These are phyloP conservation scores for Bombus terrestris DNA, from an alignment of 1,140 invertebrate genomes.

Conservation along the genomic window DNA sequence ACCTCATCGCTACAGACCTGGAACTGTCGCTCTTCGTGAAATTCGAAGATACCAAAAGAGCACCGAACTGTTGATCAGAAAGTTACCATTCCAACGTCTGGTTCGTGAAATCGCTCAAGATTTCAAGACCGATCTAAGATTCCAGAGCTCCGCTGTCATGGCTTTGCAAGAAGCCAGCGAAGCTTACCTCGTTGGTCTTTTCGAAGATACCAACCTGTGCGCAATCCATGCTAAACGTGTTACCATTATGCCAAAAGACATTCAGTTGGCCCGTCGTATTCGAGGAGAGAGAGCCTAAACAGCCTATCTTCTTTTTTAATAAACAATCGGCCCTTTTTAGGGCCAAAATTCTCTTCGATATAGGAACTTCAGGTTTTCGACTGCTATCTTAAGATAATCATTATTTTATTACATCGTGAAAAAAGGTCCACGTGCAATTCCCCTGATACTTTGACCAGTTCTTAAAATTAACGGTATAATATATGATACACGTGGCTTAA, in stretches of 20 bases:
- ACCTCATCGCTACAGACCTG: conserved; percentile 83
- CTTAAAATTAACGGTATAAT: too few species aligned
- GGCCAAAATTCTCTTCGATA: conserved; percentile 10
- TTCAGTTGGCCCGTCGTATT: conserved; percentile 57
- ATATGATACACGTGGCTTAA: too few species aligned
- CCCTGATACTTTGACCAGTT: too few species aligned
- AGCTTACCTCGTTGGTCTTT: conserved; percentile 57
- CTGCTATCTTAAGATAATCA: background rate
- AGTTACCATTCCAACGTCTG: conserved; percentile 51
- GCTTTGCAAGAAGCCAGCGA: conserved; percentile 61
- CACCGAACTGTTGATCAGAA: conserved; percentile 55
- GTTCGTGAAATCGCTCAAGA: conserved; percentile 62
- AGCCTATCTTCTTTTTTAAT: conserved; percentile 30
- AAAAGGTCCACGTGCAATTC: too few species aligned
- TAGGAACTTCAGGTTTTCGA: background rate
- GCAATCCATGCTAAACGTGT: conserved; percentile 59
- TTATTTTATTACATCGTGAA: too few species aligned
- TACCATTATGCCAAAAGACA: conserved; percentile 62
- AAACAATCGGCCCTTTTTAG: conserved; percentile 34
- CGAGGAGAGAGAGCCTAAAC: conserved; percentile 57
- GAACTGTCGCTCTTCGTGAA: conserved; percentile 60
- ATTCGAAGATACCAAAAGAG: conserved; percentile 60
- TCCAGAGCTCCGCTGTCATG: conserved; percentile 58
- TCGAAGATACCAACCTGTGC: conserved; percentile 61
- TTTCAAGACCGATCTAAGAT: conserved; percentile 56